Base-by-base conservation (phyloP, 2,888 invertebrate species). In the Nymphalis c-album region DNA sequence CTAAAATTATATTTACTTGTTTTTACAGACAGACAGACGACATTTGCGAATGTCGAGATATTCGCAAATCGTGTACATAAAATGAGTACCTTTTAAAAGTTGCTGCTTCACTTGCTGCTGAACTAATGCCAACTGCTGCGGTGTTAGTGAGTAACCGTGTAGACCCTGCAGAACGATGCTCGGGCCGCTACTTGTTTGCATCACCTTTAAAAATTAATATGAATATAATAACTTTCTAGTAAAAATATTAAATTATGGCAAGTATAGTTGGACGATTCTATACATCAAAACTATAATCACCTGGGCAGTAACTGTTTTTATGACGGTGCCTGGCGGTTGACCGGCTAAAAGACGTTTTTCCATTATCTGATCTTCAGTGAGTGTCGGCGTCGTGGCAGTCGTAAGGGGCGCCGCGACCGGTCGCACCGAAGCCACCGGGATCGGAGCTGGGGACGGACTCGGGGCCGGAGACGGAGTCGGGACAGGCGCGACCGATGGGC, bases 71-170 rank as follows among this genome's bases (percentile, higher is more conserved):
- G 10, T 40, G 40, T 17, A 2, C 10, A 48, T 47, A 10, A 40
- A 40, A n/a, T 35, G 40, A 35, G 13, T 85, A 97, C 96, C 96
- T 95, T 97, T 97, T 62, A 97, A 89, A 63, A 97, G 87, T 82
- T 97, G 97, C 78, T 97, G 97, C 84, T 97, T 97, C 20, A 97
- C 97, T 93, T 97, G 97, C 75, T 97, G 96, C 79, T 97, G 97
- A 0, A 97, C 96, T 68, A 96, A 93, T 5, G 95, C 94, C 75
- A 97, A 85, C 84, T 97, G 97, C 73, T 96, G 96, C 1, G 95
- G 95, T 0, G 97, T 96, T 74, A 97, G 95, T 74, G 96, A 96
- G 70, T 96, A 95, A 0, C 97, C 96, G 74, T 96, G 96, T 35
- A 97, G 88, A 13, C 97, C 97, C 84, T 97, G 97, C 64, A 97